Evolutionary conservation across 2,888 invertebrate species (phyloP), one percentile per base, ranked within the genome.

Genomic region (Drosophila kambysellisi): DNA sequence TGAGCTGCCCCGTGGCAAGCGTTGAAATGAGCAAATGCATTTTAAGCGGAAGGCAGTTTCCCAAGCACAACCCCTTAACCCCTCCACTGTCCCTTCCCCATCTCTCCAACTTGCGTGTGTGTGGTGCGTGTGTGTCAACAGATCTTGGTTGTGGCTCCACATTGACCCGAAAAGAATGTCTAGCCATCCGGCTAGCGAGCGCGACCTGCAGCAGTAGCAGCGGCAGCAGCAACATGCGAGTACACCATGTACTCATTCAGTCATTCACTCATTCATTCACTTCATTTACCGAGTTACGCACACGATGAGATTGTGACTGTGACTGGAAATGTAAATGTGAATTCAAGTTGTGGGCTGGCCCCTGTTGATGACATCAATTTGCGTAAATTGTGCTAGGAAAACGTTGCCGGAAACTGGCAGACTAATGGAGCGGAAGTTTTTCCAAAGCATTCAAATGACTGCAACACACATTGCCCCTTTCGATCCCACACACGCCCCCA

Each of bases 351-450:
- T 67, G 67, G 80, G 57, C 73, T 70, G 68, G 74, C 69, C 78
- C 64, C 85, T 84, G 85, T 79, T 86, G 90, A 86, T 89, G 90
- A 89, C 91, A 91, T 88, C 91, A 91, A 90, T 91, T 90, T 91
- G 89, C 85, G 91, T 88, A 88, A 91, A 91, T 91, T 91, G 91
- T 84, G 88, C 88, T 87, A 79, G 89, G 82, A 90, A 91, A 89
- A 89, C 82, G 89, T 84, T 89, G 89, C 91, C 91, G 90, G 90
- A 90, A 91, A 88, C 87, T 82, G 89, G 76, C 89, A 83, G 91
- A 89, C 88, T 91, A 91, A 91, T 91, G 84, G 89, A 86, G 90
- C 91, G 89, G 91, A 90, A 90, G 91, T 89, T 91, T 89, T 86
- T 81, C 86, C 89, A 87, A 88, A 83, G 83, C 90, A 89, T 88